phyloP scores from a whole-genome alignment of 2,888 invertebrate species.

The Lepidochrysops patricia region DNA sequence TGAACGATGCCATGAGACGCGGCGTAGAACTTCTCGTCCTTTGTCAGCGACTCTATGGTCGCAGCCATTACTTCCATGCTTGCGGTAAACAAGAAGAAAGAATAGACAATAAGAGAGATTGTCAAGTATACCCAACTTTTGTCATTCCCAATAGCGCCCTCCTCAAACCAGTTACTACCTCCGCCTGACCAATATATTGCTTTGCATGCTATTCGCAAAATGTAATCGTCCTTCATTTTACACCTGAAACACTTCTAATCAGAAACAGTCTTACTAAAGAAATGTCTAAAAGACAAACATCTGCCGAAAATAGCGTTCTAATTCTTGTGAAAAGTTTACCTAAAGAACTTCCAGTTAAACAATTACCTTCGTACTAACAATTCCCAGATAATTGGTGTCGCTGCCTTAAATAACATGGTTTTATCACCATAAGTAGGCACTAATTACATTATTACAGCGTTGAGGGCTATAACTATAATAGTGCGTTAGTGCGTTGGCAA shows the following conservation, averaged over 20 bases:
- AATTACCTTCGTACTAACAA: background rate
- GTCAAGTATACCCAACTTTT: background rate
- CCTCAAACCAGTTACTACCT: background rate
- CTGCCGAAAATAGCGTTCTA: too few species aligned
- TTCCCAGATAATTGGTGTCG: background rate
- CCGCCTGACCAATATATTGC: background rate
- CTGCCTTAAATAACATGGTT: background rate
- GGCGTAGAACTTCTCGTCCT: background rate
- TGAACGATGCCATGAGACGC: background rate
- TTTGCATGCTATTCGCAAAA: background rate
- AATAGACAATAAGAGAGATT: background rate
- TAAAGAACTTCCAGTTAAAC: background rate
- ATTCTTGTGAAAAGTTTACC: background rate
- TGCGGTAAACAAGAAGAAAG: background rate
- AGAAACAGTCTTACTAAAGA: too few species aligned
- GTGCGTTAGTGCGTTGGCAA: background rate
- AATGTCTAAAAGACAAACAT: too few species aligned
- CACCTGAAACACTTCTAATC: background rate
- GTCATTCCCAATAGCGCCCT: background rate
- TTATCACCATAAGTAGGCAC: background rate
- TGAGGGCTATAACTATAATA: background rate
- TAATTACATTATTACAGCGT: background rate
- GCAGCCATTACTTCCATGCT: background rate
- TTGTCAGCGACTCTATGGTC: background rate
- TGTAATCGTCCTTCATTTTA: conserved; percentile 5